These are phyloP conservation scores for Achlya flavicornis DNA, from an alignment of 2,888 invertebrate species.

Conservation along the genomic window DNA sequence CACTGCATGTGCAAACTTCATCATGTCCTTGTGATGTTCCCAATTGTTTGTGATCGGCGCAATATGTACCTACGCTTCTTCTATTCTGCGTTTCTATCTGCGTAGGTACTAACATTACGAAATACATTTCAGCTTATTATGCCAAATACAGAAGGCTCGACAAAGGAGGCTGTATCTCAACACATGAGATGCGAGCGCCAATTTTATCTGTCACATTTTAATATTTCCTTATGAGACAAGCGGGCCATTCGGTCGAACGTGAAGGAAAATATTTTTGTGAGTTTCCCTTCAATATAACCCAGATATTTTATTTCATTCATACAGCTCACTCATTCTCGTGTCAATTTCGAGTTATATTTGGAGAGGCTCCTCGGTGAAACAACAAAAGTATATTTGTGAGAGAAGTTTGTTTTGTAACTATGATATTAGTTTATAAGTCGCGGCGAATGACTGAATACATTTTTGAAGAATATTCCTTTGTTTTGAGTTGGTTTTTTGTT, in stretches of 20 bases:
- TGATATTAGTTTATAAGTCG: slow-evolving; percentile 1
- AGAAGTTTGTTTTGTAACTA: slow-evolving; percentile 4
- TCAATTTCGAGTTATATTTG: not conserved
- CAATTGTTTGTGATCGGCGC: no score
- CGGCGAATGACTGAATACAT: not conserved
- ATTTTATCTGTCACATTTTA: not conserved
- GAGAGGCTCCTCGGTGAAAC: not conserved
- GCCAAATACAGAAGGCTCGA: no score
- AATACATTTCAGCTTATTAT: no score
- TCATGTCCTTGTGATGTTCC: no score
- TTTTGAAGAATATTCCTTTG: not conserved
- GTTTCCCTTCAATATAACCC: not conserved
- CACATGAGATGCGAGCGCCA: not conserved
- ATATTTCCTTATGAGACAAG: not conserved
- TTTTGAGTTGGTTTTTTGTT: not conserved
- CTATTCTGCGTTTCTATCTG: no score
- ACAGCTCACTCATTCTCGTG: not conserved
- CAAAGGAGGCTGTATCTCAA: no score
- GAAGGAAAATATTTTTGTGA: not conserved
- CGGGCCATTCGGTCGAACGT: no score
- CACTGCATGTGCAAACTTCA: no score
- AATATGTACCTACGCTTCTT: no score
- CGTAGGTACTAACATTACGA: no score
- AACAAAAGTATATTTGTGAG: slow-evolving; percentile 2
- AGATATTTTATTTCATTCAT: not conserved